A percentile compares a stretch with the other conserved stretches of the same genome.
Conservation (phyloP, 2,797 vertebrate genomes). For the Xenops minutus region DNA sequence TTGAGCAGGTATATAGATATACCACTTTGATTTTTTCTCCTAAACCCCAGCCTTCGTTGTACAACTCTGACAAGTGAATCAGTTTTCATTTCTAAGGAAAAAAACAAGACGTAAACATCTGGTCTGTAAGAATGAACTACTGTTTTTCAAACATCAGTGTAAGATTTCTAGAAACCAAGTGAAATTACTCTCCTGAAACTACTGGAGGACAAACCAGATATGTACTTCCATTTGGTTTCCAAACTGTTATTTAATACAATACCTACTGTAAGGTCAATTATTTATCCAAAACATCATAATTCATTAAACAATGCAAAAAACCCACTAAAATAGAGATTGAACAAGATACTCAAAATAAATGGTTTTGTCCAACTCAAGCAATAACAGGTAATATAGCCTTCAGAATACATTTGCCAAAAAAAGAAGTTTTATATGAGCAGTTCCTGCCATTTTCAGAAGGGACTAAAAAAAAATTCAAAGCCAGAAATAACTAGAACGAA, state of each 20-base stretch:
- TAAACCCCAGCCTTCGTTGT: neutral
- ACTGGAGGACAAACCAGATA: neutral
- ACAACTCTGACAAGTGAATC: neutral
- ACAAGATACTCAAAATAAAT: neutral
- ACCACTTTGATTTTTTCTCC: neutral
- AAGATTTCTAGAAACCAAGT: neutral
- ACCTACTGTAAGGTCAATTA: neutral
- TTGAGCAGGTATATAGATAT: neutral
- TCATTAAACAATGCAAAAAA: neutral
- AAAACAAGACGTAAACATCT: neutral
- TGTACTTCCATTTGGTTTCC: neutral
- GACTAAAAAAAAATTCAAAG: neutral
- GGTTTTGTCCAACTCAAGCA: neutral
- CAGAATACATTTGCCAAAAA: neutral
- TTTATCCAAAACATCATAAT: neutral
- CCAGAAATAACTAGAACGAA: neutral
- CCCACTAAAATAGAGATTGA: neutral
- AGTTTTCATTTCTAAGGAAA: neutral
- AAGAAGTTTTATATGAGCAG: neutral
- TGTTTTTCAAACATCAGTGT: neutral
- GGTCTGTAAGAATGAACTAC: neutral
- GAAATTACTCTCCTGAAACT: neutral
- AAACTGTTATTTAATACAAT: neutral
- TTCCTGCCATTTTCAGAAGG: neutral
- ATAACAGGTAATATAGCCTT: neutral